Base-by-base conservation (phyloP, 2,113 vertebrate genomes). In the cattle (Bos taurus) region DNA sequence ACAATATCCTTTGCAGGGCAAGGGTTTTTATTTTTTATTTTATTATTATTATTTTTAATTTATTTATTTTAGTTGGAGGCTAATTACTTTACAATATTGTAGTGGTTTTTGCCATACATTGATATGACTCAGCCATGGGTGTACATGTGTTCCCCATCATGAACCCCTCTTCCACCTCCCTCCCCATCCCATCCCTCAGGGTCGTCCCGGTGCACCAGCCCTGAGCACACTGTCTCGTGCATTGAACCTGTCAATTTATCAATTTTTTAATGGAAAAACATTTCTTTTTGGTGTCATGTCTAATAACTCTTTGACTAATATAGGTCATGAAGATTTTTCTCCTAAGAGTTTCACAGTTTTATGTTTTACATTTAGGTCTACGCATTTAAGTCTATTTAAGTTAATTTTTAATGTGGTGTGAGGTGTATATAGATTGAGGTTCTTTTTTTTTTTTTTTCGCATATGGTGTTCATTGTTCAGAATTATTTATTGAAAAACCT, bases 251-350 rank as follows among this genome's bases (percentile, higher is more conserved):
- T 33, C 48, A 48, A 84, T 40, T 40, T 56, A 64, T 46, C 62
- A 14, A 3, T n/a, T 67, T 67, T 93, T 96, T 93, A 50, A 64
- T 56, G 48, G 11, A 43, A 54, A 52, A 85, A n/a, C 21, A 52
- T 12, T 71, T 84, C 7, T 16, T 90, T 71, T 86, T 86, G 16
- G 15, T 56, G 10, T 74, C 7, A 1, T 52, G 59, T 50, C 33
- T 95, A 59, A 88, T 60, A 88, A 52, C 1, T 43, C 43, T 92
- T 92, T 40, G 52, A 25, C 3, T 71, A 33, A 81, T 5, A 5
- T 46, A 67, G 40, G 17, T 92, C 52, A 71, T 57, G 25, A 71
- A 33, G 74, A 71, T 57, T 50, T 92, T 92, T 81, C 59, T 40
- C 9, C 28, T 60, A 43, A 14, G 26, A n/a, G n/a, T 54, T 85